Conservation (phyloP, 2,113 vertebrate species). For the Taurulus bubalis region DNA sequence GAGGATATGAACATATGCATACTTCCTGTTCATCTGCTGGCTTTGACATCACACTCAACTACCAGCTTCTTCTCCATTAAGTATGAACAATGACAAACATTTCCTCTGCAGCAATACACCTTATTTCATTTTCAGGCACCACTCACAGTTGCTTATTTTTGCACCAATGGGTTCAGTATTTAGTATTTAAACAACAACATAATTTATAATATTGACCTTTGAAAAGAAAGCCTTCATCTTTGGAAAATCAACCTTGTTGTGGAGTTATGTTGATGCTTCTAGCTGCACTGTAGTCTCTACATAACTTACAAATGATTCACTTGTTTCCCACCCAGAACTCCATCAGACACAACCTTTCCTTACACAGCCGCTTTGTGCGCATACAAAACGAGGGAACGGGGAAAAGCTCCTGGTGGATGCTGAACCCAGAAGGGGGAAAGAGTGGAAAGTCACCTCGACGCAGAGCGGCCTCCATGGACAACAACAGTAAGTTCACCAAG, state of each 20-base stretch:
- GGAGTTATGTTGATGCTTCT: neutral
- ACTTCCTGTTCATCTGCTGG: slow-evolving; percentile 44
- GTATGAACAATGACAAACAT: slow-evolving; percentile 29
- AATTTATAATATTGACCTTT: neutral
- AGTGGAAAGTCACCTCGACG: slow-evolving; percentile 95
- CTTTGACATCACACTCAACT: slow-evolving; percentile 32
- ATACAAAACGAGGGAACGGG: slow-evolving; percentile 98
- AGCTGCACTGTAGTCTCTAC: neutral
- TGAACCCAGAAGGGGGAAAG: slow-evolving; percentile 97
- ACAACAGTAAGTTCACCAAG: slow-evolving; percentile 96
- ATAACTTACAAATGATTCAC: neutral
- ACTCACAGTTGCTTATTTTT: neutral
- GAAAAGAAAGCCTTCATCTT: neutral
- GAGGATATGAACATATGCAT: slow-evolving; percentile 55
- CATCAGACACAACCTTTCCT: slow-evolving; percentile 96
- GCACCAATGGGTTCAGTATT: neutral
- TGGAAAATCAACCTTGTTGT: neutral
- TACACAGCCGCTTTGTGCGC: slow-evolving; percentile 97
- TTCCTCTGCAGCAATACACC: neutral
- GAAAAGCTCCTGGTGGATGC: slow-evolving; percentile 99
- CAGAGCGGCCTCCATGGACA: slow-evolving; percentile 96
- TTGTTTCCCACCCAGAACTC: slow-evolving; percentile 89
- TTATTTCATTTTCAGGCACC: neutral
- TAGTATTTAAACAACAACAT: neutral
- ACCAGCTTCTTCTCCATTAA: slow-evolving; percentile 4